Evolutionary conservation across 2,888 invertebrate genomes (phyloP).

Genomic region (Eilema sororculum): DNA sequence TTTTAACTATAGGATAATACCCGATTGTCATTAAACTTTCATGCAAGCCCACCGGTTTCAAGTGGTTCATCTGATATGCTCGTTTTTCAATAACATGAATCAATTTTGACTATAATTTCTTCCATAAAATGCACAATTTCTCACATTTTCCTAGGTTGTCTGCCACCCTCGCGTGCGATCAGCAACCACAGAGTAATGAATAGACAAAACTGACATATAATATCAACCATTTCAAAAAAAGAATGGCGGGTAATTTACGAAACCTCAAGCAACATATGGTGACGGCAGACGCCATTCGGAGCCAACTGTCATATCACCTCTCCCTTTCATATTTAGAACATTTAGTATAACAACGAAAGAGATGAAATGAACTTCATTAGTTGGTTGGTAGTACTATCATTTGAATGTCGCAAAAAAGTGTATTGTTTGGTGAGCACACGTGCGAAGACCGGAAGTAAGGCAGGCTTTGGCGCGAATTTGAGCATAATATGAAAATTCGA

Average conservation of each 20-base stretch:
- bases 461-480: slow-evolving; percentile 83
- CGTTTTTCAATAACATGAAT: too few species aligned
- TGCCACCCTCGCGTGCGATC: slow-evolving; percentile 47
- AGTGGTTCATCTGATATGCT: too few species aligned
- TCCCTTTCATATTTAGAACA: slow-evolving; percentile 59
- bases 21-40: too few species aligned
- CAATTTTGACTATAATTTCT: too few species aligned
- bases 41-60: too few species aligned
- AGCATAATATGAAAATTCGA: slow-evolving; percentile 75
- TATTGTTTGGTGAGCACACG: slow-evolving; percentile 78
- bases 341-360: slow-evolving; percentile 54
- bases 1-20: too few species aligned
- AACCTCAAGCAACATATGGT: slow-evolving; percentile 86
- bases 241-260: slow-evolving; percentile 79
- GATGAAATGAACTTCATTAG: slow-evolving; percentile 78
- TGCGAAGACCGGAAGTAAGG: slow-evolving; percentile 77
- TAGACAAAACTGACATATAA: slow-evolving; percentile 71
- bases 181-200: slow-evolving; percentile 66
- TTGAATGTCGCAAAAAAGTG: slow-evolving; percentile 82
- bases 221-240: slow-evolving; percentile 73
- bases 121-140: not conserved
- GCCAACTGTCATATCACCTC: slow-evolving; percentile 78
- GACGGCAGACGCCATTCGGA: slow-evolving; percentile 81
- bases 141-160: not conserved
- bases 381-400: slow-evolving; percentile 79